Evolutionary conservation across 2,888 invertebrate species (phyloP), one percentile per base, ranked within the genome.

Genomic region (Silvanus unidentatus): DNA sequence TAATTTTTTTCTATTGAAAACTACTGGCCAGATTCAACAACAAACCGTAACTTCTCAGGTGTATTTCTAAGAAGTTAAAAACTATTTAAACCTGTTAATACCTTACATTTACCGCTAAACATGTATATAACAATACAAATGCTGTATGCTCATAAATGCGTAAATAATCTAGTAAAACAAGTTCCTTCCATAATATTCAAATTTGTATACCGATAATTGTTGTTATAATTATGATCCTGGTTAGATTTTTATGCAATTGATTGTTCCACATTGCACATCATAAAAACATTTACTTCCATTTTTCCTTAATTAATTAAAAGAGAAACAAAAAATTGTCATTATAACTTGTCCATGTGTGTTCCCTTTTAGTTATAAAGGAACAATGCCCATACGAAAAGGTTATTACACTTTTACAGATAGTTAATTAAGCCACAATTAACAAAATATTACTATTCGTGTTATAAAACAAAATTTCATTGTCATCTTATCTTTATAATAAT

Each of bases 91-190:
- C 44, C 44, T 50, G 49, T 46, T 43, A 45, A 39, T 43, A 45
- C 39, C 42, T 43, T 41, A 42, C 36, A 45, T 52, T 52, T 50
- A 45, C 49, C 49, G 46, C 46, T 49, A 49, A 49, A 48, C 47
- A 42, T 48, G 46, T 32, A 48, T 40, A 39, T 43, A 49, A 49
- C 45, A 44, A 52, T 50, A 48, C 47, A 48, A 52, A 52, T 48
- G 48, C 44, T 46, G 34, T 38, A 40, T 43, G 42, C 35, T 46
- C 39, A 46, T 38, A 46, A 46, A 46, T 40, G 46, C 46, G 46
- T 46, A 43, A 46, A 46, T 46, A 46, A 46, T 46, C 42, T 30
- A 43, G 46, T 43, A 46, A 43, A 46, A 46, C 46, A 46, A 39
- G 46, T 44, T 44, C 39, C 43, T 22, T 22, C 8, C 8, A 22